These are phyloP conservation scores for Etheostoma cragini DNA, from an alignment of 2,113 vertebrate species.

Conservation along the genomic window DNA sequence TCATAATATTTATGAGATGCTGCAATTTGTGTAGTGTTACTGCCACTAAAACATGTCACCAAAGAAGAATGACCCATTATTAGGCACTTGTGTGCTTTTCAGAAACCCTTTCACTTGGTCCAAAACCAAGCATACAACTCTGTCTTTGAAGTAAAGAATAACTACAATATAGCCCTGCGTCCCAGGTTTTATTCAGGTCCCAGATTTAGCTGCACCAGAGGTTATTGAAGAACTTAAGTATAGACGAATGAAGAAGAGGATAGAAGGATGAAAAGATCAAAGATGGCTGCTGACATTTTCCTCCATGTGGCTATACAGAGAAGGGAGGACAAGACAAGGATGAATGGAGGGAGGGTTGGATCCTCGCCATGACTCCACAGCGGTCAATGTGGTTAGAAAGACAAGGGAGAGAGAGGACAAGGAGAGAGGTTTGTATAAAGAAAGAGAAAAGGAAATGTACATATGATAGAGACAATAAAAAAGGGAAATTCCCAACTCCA, in stretches of 20 bases:
- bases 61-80: too few species aligned
- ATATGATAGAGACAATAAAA: not conserved
- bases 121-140: too few species aligned
- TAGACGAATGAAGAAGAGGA: too few species aligned
- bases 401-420: not conserved
- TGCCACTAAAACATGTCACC: too few species aligned
- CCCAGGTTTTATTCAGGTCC: not conserved
- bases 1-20: too few species aligned
- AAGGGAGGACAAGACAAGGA: not conserved
- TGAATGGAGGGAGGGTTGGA: slow-evolving; percentile 10
- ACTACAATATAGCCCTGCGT: too few species aligned
- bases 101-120: too few species aligned
- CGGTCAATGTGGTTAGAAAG: slow-evolving; percentile 13
- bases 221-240: too few species aligned
- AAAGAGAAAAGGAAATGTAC: not conserved
- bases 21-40: too few species aligned
- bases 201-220: not conserved
- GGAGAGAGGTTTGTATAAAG: not conserved
- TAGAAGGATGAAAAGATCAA: not conserved
- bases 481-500: not conserved
- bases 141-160: too few species aligned
- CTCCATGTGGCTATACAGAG: not conserved
- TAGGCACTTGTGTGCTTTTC: too few species aligned
- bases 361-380: slow-evolving; percentile 18
- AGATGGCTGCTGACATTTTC: not conserved